Conservation (phyloP, 1,140 invertebrate genomes). For the Theocolax elegans region DNA sequence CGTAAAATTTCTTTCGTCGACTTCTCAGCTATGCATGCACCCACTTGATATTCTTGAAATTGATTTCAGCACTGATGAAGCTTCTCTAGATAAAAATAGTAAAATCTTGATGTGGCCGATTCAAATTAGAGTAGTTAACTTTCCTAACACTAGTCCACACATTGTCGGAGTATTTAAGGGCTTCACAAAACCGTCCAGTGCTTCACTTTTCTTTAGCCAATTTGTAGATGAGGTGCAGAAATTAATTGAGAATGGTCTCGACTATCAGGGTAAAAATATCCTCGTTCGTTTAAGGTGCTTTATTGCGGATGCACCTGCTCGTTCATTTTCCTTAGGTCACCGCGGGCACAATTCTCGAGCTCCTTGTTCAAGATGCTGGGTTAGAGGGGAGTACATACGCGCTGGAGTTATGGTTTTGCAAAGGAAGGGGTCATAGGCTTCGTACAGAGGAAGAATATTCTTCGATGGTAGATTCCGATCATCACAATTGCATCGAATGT, state of each 20-base stretch:
- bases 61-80: slow-evolving; percentile 47
- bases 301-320: too few species aligned
- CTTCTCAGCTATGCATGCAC: background rate
- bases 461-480: too few species aligned
- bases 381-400: too few species aligned
- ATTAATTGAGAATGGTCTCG: too few species aligned
- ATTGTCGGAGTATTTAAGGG: background rate
- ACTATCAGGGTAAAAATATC: background rate
- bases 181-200: background rate
- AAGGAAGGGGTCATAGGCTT: too few species aligned
- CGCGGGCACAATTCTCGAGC: too few species aligned
- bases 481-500: too few species aligned
- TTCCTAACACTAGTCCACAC: slow-evolving; percentile 2
- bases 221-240: background rate
- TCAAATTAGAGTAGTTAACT: slow-evolving; percentile 42
- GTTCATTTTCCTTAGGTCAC: too few species aligned
- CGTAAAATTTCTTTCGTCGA: background rate
- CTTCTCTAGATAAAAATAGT: slow-evolving; percentile 19
- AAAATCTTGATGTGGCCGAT: slow-evolving; percentile 46
- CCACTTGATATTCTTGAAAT: slow-evolving; percentile 40
- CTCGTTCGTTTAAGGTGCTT: background rate
- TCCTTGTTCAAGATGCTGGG: too few species aligned
- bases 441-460: too few species aligned
- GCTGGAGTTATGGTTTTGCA: too few species aligned
- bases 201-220: background rate